Base-by-base conservation (phyloP, 2,797 vertebrate species). In the Heliangelus exortis region DNA sequence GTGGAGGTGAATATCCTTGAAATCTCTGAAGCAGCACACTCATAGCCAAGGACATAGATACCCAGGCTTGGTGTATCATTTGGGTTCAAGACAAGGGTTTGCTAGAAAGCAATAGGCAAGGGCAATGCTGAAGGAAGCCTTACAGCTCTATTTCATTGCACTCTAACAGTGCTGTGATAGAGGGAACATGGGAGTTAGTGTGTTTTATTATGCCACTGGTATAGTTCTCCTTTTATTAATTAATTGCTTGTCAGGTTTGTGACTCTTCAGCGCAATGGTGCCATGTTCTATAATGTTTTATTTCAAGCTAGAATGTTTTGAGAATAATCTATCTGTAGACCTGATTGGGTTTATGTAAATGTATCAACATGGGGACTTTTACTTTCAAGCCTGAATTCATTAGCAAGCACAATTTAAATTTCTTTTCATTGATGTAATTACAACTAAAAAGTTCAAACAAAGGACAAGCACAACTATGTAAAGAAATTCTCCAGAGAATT, bases 391-490 rank as follows among this genome's bases (percentile, higher is more conserved):
- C 71, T 80, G 41, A 89, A 89, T 92, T 87, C 88, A 85, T 96
- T 94, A 61, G 61, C 54, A 13, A 90, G 48, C 45, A 58, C 54
- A 71, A 71, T 85, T 90, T 67, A 91, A 63, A 85, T 78, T 89
- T 90, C 25, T 88, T 89, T 96, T 80, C 89, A 95, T 73, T 78
- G 81, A 67, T 79, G 54, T 48, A 91, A 81, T 92, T 96, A 59
- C 48, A 90, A 41, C 51, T 59, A 65, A 82, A 93, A 83, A 84
- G 91, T 93, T 96, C 90, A 96, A 94, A 90, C 55, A 93, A 89
- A 91, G 83, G 87, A 77, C 92, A 93, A 86, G 71, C 76, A 79
- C 53, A 89, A 79, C 93, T 91, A 87, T 39, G 43, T 93, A 71
- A 91, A 80, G 58, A 89, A 90, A 63, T 80, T 19, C 62, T 69